These are phyloP conservation scores for Proales similis DNA, from an alignment of 1,140 invertebrate species.

Conservation along the genomic window DNA sequence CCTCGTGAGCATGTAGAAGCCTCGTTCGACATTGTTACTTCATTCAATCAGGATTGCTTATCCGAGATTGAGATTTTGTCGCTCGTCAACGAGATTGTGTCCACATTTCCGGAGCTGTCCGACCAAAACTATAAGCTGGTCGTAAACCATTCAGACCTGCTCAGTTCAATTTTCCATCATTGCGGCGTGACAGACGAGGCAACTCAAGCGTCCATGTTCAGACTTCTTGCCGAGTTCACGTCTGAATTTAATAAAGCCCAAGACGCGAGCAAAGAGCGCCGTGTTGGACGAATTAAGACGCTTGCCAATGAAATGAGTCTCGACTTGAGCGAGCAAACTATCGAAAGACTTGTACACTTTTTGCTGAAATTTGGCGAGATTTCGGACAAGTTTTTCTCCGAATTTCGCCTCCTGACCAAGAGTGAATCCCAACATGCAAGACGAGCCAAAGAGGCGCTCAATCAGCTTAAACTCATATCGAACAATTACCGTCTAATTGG, in stretches of 20 bases:
- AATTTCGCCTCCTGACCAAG: slow-evolving; percentile 20
- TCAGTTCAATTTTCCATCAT: slow-evolving; percentile 11
- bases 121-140: slow-evolving; percentile 21
- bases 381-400: slow-evolving; percentile 3
- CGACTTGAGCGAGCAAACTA: background rate
- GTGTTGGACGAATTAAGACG: slow-evolving; percentile 1
- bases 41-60: slow-evolving; percentile 2
- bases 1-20: slow-evolving; percentile 15
- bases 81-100: slow-evolving; percentile 7
- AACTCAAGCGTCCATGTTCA: slow-evolving; percentile 9
- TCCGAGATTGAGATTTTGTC: slow-evolving; percentile 23
- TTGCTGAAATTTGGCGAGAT: slow-evolving; percentile 17
- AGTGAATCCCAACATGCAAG: background rate
- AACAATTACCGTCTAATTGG: slow-evolving; percentile 1
- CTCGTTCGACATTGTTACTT: slow-evolving; percentile 23
- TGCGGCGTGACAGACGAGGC: slow-evolving; percentile 3
- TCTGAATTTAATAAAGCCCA: slow-evolving; percentile 2
- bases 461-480: slow-evolving; percentile 21
- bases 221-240: slow-evolving; percentile 15
- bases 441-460: slow-evolving; percentile 27
- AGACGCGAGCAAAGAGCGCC: slow-evolving; percentile 4
- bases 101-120: slow-evolving; percentile 7
- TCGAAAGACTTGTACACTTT: slow-evolving; percentile 25
- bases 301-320: slow-evolving; percentile 21
- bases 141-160: slow-evolving; percentile 16